phyloP scores from a whole-genome alignment of 1,140 invertebrate species.

The Drosophila nigrodunni region DNA sequence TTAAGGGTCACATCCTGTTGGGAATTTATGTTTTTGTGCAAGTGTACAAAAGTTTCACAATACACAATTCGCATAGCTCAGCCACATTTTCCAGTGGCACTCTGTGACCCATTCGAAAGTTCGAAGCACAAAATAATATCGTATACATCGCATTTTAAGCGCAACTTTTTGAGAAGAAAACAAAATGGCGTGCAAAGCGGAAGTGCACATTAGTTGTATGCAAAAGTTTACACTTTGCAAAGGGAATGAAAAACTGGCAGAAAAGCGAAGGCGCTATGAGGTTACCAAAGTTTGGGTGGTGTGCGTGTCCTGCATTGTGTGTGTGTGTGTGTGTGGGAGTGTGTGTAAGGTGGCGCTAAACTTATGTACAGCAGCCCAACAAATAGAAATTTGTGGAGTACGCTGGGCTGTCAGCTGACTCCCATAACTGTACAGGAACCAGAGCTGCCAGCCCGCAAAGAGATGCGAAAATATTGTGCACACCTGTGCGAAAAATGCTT shows the following conservation, averaged over 20 bases:
- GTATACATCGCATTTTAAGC: conserved; percentile 73
- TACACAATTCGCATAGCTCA: conserved; percentile 42
- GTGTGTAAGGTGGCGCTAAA: conserved; percentile 7
- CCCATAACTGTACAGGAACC: conserved; percentile 47
- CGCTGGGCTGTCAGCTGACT: conserved; percentile 62
- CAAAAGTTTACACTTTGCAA: conserved; percentile 67
- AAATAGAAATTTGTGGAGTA: conserved; percentile 75
- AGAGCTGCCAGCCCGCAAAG: conserved; percentile 29
- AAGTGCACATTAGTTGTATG: conserved; percentile 80
- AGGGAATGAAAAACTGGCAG: conserved; percentile 55
- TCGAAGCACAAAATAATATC: conserved; percentile 76
- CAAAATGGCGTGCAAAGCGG: conserved; percentile 76
- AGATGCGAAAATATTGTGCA: conserved; percentile 75
- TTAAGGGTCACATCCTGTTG: conserved; percentile 39
- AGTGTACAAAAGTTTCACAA: conserved; percentile 40
- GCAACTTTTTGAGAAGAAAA: conserved; percentile 61
- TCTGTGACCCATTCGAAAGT: conserved; percentile 51
- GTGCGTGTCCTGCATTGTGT: background rate
- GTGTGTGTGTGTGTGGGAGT: background rate
- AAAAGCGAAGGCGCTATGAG: conserved; percentile 24
- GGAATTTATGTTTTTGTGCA: conserved; percentile 46
- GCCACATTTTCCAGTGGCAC: conserved; percentile 11
- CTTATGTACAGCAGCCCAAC: conserved; percentile 55
- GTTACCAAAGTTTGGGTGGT: background rate
- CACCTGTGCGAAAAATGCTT: conserved; percentile 77